Percentiles rank a stretch among this genome's conserved stretches.
phyloP scores from a whole-genome alignment of 2,797 vertebrate species.

The Falco berigora region DNA sequence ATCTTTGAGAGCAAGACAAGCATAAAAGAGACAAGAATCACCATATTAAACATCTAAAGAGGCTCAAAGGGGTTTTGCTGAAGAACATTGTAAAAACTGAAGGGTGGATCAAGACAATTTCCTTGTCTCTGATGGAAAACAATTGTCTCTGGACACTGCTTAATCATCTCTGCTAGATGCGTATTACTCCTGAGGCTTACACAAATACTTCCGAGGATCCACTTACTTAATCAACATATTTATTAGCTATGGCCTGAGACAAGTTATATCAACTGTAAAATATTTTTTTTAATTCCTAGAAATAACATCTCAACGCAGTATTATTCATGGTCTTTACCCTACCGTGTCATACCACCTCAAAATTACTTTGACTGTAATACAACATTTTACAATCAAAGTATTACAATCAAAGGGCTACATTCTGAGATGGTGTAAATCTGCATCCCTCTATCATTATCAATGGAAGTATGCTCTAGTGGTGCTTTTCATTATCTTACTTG shows the following conservation, averaged over 20 bases:
- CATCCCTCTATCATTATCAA: not conserved
- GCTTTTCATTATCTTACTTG: not conserved
- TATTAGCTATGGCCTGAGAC: not conserved
- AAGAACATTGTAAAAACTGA: not conserved
- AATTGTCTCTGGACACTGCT: not conserved
- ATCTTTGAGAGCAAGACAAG: not conserved
- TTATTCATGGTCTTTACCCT: not conserved
- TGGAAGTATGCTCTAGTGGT: not conserved
- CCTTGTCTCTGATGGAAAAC: not conserved
- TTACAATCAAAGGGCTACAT: not conserved
- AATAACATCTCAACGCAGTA: not conserved
- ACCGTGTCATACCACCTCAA: not conserved
- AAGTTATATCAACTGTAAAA: not conserved
- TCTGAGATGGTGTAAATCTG: not conserved
- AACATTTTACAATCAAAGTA: not conserved
- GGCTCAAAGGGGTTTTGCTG: not conserved
- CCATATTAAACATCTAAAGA: not conserved
- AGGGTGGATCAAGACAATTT: not conserved
- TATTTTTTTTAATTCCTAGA: not conserved
- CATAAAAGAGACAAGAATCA: not conserved
- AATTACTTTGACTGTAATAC: not conserved
- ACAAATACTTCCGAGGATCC: not conserved
- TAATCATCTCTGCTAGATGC: not conserved
- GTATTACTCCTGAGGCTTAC: not conserved
- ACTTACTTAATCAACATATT: not conserved